phyloP scores from a whole-genome alignment of 2,888 invertebrate species.

The Cabera pusaria region DNA sequence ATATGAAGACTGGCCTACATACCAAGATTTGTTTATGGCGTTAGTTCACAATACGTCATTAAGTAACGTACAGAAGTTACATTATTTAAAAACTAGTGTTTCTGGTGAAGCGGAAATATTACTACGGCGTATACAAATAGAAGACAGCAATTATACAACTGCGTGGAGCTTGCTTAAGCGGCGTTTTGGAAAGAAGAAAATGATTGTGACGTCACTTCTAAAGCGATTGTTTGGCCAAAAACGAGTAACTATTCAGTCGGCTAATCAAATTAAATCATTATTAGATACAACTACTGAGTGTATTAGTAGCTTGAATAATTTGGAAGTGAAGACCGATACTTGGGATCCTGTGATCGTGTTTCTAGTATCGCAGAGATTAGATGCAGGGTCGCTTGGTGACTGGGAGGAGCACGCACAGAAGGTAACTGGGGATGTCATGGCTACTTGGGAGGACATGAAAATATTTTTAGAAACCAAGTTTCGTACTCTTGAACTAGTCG shows the following conservation, averaged over 20 bases:
- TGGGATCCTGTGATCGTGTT: constrained; percentile 36
- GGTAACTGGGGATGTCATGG: constrained; percentile 19
- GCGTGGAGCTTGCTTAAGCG: constrained; percentile 25
- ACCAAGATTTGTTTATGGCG: constrained; percentile 22
- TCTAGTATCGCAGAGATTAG: constrained; percentile 33
- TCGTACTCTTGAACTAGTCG: constrained; percentile 31
- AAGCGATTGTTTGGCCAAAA: constrained; percentile 29
- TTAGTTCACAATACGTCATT: constrained; percentile 24
- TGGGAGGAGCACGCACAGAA: constrained; percentile 28
- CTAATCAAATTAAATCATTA: constrained; percentile 27
- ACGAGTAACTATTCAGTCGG: constrained; percentile 20
- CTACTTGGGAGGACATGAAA: constrained; percentile 22
- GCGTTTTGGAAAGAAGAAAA: constrained; percentile 28
- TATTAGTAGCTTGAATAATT: constrained; percentile 28
- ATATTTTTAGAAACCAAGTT: constrained; percentile 33
- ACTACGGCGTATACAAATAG: constrained; percentile 19
- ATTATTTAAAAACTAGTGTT: constrained; percentile 27
- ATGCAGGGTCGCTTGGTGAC: constrained; percentile 28
- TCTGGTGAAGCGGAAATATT: constrained; percentile 27
- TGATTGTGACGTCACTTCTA: constrained; percentile 26
- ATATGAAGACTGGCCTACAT: constrained; percentile 26
- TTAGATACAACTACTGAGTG: constrained; percentile 35
- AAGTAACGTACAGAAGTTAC: constrained; percentile 13
- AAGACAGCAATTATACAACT: constrained; percentile 22
- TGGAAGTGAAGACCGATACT: constrained; percentile 23